Evolutionary conservation across 2,888 invertebrate genomes (phyloP).

Genomic region (Temnothorax unifasciatus): DNA sequence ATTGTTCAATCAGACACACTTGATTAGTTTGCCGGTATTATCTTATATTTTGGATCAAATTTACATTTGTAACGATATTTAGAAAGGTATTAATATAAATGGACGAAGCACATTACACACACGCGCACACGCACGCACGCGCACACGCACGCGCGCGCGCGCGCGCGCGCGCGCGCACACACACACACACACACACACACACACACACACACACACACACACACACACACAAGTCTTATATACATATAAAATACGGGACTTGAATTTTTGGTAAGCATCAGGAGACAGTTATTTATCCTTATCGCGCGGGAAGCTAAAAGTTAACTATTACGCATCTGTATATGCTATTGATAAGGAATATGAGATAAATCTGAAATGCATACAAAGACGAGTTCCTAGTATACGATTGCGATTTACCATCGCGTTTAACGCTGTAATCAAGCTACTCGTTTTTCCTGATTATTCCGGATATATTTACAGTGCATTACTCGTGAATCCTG

Average conservation of each 20-base stretch:
- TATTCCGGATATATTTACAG: background rate
- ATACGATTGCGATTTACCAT: conserved; percentile 26
- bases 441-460: background rate
- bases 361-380: background rate
- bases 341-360: conserved; percentile 13
- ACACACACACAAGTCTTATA: background rate
- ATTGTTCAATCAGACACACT: background rate
- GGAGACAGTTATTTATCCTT: conserved; percentile 4
- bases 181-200: no score
- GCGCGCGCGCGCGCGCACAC: no score
- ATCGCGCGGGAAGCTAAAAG: conserved; percentile 24
- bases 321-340: conserved; percentile 1
- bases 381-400: background rate
- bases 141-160: no score
- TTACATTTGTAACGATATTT: background rate
- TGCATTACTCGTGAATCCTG: conserved; percentile 10
- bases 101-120: background rate
- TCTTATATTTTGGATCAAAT: background rate
- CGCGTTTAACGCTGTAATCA: conserved; percentile 55
- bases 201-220: no score
- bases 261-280: background rate
- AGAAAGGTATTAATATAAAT: background rate
- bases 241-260: background rate
- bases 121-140: no score
- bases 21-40: background rate